phyloP scores from a whole-genome alignment of 1,140 invertebrate genomes.

The Hylaeus anthracinus region DNA sequence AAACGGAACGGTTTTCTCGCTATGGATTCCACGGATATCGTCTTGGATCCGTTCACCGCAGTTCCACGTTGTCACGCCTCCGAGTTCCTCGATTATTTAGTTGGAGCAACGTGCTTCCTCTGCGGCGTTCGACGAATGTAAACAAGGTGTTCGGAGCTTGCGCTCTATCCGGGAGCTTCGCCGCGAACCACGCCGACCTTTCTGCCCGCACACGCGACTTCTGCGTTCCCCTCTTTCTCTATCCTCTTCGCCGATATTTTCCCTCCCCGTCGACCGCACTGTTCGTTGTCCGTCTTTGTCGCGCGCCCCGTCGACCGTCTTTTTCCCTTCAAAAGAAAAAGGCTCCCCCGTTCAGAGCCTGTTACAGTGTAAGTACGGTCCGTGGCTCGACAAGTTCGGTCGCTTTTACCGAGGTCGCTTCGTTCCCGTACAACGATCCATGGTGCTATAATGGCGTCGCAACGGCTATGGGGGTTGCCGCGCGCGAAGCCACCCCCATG shows the following conservation, averaged over 20 bases:
- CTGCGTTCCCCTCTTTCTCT: slow-evolving; percentile 2
- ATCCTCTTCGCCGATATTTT: neutral
- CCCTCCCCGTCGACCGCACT: neutral
- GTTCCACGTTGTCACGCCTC: neutral
- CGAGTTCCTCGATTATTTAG: slow-evolving; percentile 1
- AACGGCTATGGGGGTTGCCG: slow-evolving; percentile 65
- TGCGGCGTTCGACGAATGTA: slow-evolving; percentile 56
- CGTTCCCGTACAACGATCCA: slow-evolving; percentile 46
- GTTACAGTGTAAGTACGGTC: neutral
- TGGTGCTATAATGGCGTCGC: slow-evolving; percentile 69
- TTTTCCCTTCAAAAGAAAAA: slow-evolving; percentile 19
- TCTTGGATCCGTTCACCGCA: neutral
- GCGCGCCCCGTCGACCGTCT: neutral
- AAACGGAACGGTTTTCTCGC: too few species aligned
- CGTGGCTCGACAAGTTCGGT: slow-evolving; percentile 38
- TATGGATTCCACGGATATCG: too few species aligned
- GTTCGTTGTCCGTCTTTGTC: neutral
- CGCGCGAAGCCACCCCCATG: slow-evolving; percentile 73
- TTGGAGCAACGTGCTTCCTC: slow-evolving; percentile 54
- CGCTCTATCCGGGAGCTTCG: slow-evolving; percentile 53
- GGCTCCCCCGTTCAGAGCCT: neutral
- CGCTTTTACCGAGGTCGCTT: slow-evolving; percentile 31
- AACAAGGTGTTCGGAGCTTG: slow-evolving; percentile 62
- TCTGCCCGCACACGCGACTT: slow-evolving; percentile 44
- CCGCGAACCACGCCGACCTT: slow-evolving; percentile 52